Base-by-base conservation (phyloP, 2,888 invertebrate genomes). In the Zootermopsis nevadensis region DNA sequence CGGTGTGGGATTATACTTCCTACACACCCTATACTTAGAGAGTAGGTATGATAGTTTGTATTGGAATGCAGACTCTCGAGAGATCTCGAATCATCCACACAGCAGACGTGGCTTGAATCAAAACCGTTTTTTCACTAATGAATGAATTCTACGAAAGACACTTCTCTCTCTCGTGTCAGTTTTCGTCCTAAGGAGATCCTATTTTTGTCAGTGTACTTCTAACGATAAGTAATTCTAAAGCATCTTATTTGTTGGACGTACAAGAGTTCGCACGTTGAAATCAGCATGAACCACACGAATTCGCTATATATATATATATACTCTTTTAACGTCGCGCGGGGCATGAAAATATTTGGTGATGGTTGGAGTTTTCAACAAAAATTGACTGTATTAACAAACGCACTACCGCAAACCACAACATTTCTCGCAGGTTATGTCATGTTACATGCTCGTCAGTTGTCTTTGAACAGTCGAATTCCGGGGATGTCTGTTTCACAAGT, bases 61-160 rank as follows among this genome's bases (percentile, higher is more conserved):
- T 69, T 69, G 69, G 69, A 69, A 69, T 69, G 69, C 33, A 22
- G 66, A 66, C 66, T 66, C 66, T 27, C 27, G 27, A 30, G 30
- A 66, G 66, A 7, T 66, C n/a, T 66, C 66, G 12, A 66, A 4
- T 66, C 66, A 69, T 31, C 33, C 27, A 22, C 69, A 30, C 6
- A 69, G 69, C 69, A 12, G 3, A 69, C 69, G 31, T 69, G 69
- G 69, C 69, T 33, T 69, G 69, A 69, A 69, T 69, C 69, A 30
- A 15, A 33, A 30, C 31, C 33, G 1, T 33, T 30, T n/a, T 30
- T 19, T 1, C 27, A 66, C 66, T 69, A 69, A 69, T 69, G 69
- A 69, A 33, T 31, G 69, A 69, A 33, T 2, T n/a, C n/a, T n/a
- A n/a, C n/a, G n/a, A n/a, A n/a, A n/a, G n/a, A n/a, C n/a, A n/a